Evolutionary conservation across 2,797 vertebrate genomes (phyloP).

Genomic region (Arrhamphus sclerolepis): DNA sequence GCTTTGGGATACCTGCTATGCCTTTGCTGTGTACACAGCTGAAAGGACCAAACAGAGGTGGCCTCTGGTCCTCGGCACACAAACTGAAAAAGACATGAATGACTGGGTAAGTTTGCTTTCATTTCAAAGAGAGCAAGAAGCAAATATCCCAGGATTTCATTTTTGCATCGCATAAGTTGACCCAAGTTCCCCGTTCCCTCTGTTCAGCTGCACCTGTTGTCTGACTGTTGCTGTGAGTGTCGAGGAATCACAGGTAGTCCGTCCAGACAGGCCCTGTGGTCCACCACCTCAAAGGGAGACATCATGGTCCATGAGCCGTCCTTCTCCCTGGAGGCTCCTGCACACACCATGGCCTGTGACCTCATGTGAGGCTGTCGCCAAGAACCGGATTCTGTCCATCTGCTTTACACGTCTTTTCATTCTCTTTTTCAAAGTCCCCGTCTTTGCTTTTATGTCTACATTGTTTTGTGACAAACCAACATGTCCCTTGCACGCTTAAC

Average conservation of each 20-base stretch:
- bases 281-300: constrained; percentile 93
- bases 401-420: constrained; percentile 7
- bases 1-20: constrained; percentile 86
- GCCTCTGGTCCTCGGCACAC: constrained; percentile 90
- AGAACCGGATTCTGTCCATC: background rate
- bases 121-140: background rate
- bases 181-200: background rate
- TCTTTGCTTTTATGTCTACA: background rate
- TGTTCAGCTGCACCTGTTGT: constrained; percentile 87
- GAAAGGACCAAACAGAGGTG: constrained; percentile 90
- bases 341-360: constrained; percentile 84
- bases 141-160: background rate
- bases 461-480: background rate
- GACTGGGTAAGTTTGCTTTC: constrained; percentile 85
- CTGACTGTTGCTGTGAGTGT: constrained; percentile 89
- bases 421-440: background rate
- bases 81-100: constrained; percentile 90
- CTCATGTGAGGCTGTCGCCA: constrained; percentile 87
- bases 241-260: constrained; percentile 85
- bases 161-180: background rate
- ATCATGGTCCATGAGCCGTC: constrained; percentile 93
- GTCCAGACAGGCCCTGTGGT: constrained; percentile 92
- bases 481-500: background rate
- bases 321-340: constrained; percentile 83
- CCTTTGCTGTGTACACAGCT: constrained; percentile 91